A percentile compares a stretch with the other conserved stretches of the same genome.
phyloP scores from a whole-genome alignment of 2,113 vertebrate species.

The Dunckerocampus dactyliophorus region DNA sequence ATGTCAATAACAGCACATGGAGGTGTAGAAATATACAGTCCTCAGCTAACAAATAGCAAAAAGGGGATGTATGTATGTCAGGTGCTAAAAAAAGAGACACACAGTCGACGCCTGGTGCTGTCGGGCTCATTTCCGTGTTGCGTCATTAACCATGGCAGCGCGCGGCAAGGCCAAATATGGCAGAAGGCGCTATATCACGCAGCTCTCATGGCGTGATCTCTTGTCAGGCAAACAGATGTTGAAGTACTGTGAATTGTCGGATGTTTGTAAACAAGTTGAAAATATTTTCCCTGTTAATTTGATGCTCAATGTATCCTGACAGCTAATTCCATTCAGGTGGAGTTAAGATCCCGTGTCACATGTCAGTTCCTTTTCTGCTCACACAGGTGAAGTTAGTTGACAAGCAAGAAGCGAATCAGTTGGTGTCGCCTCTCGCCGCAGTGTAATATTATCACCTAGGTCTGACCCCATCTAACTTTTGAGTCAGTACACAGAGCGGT shows the following conservation, averaged over 20 bases:
- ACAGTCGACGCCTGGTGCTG: slow-evolving; percentile 59
- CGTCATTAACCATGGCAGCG: slow-evolving; percentile 66
- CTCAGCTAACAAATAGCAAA: slow-evolving; percentile 48
- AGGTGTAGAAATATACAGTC: slow-evolving; percentile 71
- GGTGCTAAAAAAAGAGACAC: slow-evolving; percentile 59
- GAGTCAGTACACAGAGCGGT: slow-evolving; percentile 44
- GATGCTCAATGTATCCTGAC: slow-evolving; percentile 73
- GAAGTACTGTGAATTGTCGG: slow-evolving; percentile 47
- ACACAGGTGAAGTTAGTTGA: slow-evolving; percentile 33
- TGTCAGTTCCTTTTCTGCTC: slow-evolving; percentile 46
- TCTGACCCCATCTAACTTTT: slow-evolving; percentile 53
- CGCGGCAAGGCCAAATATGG: slow-evolving; percentile 56
- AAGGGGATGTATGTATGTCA: slow-evolving; percentile 75
- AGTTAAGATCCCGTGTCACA: slow-evolving; percentile 43
- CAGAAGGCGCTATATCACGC: slow-evolving; percentile 48
- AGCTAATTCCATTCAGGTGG: slow-evolving; percentile 51
- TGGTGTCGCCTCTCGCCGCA: neutral
- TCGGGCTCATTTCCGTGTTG: slow-evolving; percentile 69
- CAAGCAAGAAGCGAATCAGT: slow-evolving; percentile 29
- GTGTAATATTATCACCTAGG: slow-evolving; percentile 43
- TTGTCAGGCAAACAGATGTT: slow-evolving; percentile 64
- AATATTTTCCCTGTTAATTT: slow-evolving; percentile 70
- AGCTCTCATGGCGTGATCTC: slow-evolving; percentile 44
- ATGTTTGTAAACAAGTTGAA: slow-evolving; percentile 62
- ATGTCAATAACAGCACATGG: slow-evolving; percentile 62